Evolutionary conservation across 2,888 invertebrate genomes (phyloP), one percentile per base, ranked within the genome.

Genomic region (Cenopis cana): DNA sequence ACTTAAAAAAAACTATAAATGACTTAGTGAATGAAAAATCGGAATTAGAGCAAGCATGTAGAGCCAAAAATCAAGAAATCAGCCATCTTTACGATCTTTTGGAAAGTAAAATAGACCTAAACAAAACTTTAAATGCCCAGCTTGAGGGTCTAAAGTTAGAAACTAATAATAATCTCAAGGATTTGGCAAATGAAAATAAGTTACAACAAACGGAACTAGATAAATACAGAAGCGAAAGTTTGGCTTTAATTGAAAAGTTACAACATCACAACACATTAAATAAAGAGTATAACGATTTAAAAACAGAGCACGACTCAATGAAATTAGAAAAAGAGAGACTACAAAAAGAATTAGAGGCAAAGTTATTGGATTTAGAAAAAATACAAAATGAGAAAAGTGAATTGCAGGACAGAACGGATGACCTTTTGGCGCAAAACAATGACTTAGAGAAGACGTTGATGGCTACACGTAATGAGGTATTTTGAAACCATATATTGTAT

Each of bases 361-460:
- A 87, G 75, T 56, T 79, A 36, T 56, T 68, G 50, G 77, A 84
- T 67, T 72, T 87, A 5, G 80, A 79, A 71, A 81, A 74, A 71
- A 71, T 87, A 8, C 77, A 88, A 75, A 70, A 76, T 60, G 84
- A 90, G 76, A 90, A 89, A 67, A 64, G 49, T 33, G 78, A 84
- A 61, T 79, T 91, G 61, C 77, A 82, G 33, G 78, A 74, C 67
- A 81, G 86, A 73, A 88, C 79, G 76, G 76, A 82, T 74, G 78
- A 82, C 64, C 78, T 90, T 73, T 66, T 87, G 20, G 64, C 74
- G 33, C 83, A 88, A 38, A 89, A 79, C 72, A 83, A 88, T 77
- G 81, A 83, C 67, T 81, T 93, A 72, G 89, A 92, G 78, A 83
- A 81, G 71, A 80, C 85, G 67, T 80, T 92, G 61, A 80, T 87